These are phyloP conservation scores for Oceanites oceanicus DNA, from an alignment of 2,113 vertebrate species.

Conservation along the genomic window DNA sequence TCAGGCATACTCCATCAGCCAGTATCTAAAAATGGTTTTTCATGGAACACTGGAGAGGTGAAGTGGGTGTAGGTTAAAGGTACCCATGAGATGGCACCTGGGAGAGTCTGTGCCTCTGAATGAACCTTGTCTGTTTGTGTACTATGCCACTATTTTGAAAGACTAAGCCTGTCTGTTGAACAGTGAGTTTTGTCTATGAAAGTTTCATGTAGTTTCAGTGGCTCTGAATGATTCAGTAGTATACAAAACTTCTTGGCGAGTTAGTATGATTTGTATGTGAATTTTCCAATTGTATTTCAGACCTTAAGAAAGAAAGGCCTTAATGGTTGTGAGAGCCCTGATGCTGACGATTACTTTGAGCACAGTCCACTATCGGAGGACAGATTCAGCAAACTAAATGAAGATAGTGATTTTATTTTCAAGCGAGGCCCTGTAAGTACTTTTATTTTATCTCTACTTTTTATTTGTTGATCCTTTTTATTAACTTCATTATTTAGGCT, in stretches of 20 bases:
- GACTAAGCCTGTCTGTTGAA: slow-evolving; percentile 13
- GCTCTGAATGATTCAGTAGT: slow-evolving; percentile 69
- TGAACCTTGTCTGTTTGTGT: slow-evolving; percentile 9
- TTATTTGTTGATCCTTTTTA: slow-evolving; percentile 98
- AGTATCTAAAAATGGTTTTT: not conserved
- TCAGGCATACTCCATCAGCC: not conserved
- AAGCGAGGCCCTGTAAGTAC: slow-evolving; percentile 99
- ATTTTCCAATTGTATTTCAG: slow-evolving; percentile 99
- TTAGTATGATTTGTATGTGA: slow-evolving; percentile 86
- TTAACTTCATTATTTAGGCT: slow-evolving; percentile 98
- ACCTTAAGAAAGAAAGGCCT: slow-evolving; percentile 99
- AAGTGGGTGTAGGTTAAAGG: not conserved
- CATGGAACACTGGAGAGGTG: not conserved
- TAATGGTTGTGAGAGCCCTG: slow-evolving; percentile 99
- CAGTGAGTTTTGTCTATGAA: slow-evolving; percentile 43
- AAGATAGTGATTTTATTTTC: slow-evolving; percentile 99
- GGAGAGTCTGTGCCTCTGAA: not conserved
- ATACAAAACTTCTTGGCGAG: slow-evolving; percentile 67
- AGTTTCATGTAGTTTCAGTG: slow-evolving; percentile 58
- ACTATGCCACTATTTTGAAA: not conserved
- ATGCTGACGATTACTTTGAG: slow-evolving; percentile 99
- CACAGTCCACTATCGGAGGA: slow-evolving; percentile 98
- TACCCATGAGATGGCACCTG: not conserved
- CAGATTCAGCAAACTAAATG: slow-evolving; percentile 99
- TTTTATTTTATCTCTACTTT: slow-evolving; percentile 86